Evolutionary conservation across 2,888 invertebrate species (phyloP), one percentile per base, ranked within the genome.

Genomic region (Epicampocera succincta): DNA sequence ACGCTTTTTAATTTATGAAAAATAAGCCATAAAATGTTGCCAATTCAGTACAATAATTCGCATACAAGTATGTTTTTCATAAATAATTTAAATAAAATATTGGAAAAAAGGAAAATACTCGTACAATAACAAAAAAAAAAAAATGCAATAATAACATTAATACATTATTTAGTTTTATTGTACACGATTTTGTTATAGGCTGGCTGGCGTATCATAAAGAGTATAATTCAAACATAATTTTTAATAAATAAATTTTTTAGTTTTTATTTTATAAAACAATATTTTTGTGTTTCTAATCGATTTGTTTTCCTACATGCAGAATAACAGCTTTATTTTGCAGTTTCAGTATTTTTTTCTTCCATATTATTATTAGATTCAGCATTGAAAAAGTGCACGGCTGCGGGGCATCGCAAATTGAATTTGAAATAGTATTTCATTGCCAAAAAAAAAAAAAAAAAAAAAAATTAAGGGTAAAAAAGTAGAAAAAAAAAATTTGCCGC

Each of bases 1-100:
- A 54, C 46, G 38, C 76, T 60, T n/a, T 61, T 46, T 76, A 61
- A 76, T 74, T 76, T 69, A 69, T 69, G 48, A 66, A 42, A 65
- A 69, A 61, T 54, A 61, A 76, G 76, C 76, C 68, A 52, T 46
- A 44, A 60, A 69, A 58, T 58, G 74, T 66, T 58, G 74, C 65
- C 65, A 65, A 66, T 74, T 74, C 74, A 74, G 65, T 65, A 66
- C n/a, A 56, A 66, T 50, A 58, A 56, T 66, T 56, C 46, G 11
- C 61, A n/a, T 61, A 42, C 48, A 60, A 71, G 29, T 42, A 15
- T 15, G 3, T 54, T 54, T 52, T 66, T 13, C 56, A 19, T 48
- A 15, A 13, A 29, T 56, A 50, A 52, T 52, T 40, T 17, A 13
- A 8, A 60, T 48, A 44, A 13, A 60, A 72, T 50, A 17, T 50